Evolutionary conservation across 2,888 invertebrate species (phyloP).

Genomic region (Neoitamus cyanurus): DNA sequence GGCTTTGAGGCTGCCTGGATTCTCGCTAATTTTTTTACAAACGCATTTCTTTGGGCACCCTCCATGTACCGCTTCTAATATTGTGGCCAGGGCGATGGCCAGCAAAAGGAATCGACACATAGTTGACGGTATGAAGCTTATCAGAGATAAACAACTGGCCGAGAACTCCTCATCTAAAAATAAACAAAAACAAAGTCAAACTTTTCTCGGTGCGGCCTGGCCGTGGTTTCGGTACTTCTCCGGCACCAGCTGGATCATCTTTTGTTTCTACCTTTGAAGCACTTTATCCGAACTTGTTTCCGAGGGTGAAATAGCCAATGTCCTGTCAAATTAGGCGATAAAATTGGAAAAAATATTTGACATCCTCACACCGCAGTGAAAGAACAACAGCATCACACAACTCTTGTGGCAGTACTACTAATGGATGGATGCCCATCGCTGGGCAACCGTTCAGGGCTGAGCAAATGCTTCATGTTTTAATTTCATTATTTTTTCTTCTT

Average conservation of each 20-base stretch:
- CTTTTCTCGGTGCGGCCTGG: neutral
- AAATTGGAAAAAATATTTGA: conserved; percentile 36
- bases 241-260: neutral
- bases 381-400: neutral
- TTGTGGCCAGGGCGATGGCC: neutral
- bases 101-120: neutral
- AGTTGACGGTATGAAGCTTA: neutral
- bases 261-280: neutral
- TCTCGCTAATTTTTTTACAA: conserved; percentile 60
- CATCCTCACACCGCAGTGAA: neutral
- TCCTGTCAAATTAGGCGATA: conserved; percentile 28
- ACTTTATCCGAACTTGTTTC: neutral
- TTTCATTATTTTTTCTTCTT: too few species aligned
- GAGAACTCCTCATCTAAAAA: conserved; percentile 19
- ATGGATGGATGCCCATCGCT: neutral
- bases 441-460: neutral
- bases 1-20: conserved; percentile 59
- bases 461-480: neutral
- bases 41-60: conserved; percentile 61
- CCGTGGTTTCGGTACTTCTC: neutral
- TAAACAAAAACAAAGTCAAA: conserved; percentile 33
- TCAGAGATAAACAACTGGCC: conserved; percentile 13
- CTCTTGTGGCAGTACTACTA: neutral
- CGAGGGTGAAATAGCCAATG: neutral
- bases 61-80: conserved; percentile 47